Percentiles rank a stretch among this genome's conserved stretches.
These are phyloP conservation scores for Myiotriccus ornatus DNA, from an alignment of 2,797 vertebrate genomes.

Conservation along the genomic window DNA sequence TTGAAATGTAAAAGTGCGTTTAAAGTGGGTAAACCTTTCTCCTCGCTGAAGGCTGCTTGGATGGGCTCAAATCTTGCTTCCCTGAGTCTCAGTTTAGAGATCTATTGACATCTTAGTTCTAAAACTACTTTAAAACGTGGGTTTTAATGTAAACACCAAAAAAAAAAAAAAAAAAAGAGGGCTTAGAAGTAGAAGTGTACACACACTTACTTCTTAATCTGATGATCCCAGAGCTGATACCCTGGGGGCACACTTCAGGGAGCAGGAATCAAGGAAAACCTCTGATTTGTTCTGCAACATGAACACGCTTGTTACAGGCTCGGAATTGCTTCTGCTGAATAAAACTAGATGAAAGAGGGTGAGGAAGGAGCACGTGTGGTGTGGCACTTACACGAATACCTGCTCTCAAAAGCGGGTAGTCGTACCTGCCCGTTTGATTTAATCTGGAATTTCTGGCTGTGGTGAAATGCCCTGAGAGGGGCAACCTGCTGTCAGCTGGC, in stretches of 20 bases:
- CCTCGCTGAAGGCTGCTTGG: not conserved
- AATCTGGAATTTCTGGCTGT: not conserved
- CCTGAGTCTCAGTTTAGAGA: not conserved
- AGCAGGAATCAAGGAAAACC: slow-evolving; percentile 12
- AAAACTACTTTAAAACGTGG: not conserved
- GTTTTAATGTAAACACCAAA: slow-evolving; percentile 26
- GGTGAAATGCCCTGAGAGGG: not conserved
- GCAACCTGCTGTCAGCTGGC: not conserved
- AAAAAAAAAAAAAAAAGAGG: not conserved
- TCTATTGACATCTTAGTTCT: not conserved
- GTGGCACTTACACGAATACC: not conserved
- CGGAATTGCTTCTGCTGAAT: not conserved
- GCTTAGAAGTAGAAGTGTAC: not conserved
- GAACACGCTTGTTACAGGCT: not conserved
- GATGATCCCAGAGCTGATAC: not conserved
- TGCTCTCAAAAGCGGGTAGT: not conserved
- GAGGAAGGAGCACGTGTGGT: not conserved
- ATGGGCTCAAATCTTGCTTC: not conserved
- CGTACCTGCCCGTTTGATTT: not conserved
- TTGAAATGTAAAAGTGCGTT: slow-evolving; percentile 40
- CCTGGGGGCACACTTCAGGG: slow-evolving; percentile 17
- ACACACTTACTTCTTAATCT: not conserved
- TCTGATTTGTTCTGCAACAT: slow-evolving; percentile 21
- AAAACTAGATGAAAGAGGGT: not conserved
- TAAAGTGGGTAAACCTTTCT: slow-evolving; percentile 43